Conservation (phyloP, 1,140 invertebrate genomes). For the Neodiprion virginianus region DNA sequence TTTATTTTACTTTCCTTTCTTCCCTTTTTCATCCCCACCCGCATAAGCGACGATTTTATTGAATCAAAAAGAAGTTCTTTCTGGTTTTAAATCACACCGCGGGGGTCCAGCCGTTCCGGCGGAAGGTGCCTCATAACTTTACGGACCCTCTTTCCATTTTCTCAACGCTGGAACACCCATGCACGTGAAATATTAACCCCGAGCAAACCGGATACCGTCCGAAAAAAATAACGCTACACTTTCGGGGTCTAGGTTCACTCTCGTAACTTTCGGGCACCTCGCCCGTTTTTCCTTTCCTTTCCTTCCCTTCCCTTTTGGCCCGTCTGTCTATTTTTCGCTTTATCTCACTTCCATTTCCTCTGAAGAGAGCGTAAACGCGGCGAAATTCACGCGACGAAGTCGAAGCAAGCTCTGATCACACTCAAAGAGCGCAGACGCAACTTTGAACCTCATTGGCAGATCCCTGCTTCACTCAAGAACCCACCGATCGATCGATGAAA, state of each 20-base stretch:
- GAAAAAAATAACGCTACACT: constrained; percentile 23
- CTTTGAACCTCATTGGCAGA: background rate
- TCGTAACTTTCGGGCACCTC: constrained; percentile 2
- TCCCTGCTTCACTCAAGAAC: background rate
- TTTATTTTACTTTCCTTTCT: no score
- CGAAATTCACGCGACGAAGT: background rate
- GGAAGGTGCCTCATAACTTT: constrained; percentile 49
- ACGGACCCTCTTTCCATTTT: constrained; percentile 46
- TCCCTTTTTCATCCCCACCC: background rate
- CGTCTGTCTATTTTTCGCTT: background rate
- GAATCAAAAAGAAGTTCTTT: constrained; percentile 43
- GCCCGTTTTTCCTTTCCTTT: background rate
- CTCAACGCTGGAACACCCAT: constrained; percentile 47
- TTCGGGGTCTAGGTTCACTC: constrained; percentile 13
- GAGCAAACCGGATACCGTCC: constrained; percentile 35
- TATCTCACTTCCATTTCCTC: background rate
- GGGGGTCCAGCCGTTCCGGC: constrained; percentile 43
- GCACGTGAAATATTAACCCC: constrained; percentile 49
- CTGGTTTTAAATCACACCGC: constrained; percentile 46
- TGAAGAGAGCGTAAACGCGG: background rate
- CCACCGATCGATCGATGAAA: background rate
- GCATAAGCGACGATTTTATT: constrained; percentile 33
- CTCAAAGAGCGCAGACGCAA: background rate
- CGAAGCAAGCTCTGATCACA: no score
- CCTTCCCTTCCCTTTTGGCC: background rate